Evolutionary conservation across 2,888 invertebrate species (phyloP).

Genomic region (Plebejus anna): DNA sequence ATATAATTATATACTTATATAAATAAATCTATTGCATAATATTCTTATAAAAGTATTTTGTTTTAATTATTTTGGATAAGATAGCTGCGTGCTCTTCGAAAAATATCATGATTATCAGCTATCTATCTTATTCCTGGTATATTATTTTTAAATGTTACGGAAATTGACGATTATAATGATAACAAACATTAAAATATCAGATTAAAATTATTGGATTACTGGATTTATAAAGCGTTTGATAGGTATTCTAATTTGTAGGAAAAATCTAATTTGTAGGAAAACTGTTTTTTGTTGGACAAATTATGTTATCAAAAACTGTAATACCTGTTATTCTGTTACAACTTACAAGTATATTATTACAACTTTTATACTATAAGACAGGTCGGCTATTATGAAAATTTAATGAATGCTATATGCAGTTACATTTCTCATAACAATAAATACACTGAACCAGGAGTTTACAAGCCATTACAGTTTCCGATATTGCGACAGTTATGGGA

Average conservation of each 20-base stretch:
- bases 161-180: not conserved
- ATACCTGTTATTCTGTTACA: not conserved
- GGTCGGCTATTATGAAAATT: conserved; percentile 5
- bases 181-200: no score
- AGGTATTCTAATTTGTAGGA: no score
- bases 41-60: not conserved
- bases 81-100: not conserved
- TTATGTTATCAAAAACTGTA: not conserved
- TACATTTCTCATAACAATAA: conserved; percentile 25
- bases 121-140: not conserved
- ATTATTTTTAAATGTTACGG: not conserved
- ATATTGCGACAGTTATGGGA: not conserved
- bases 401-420: conserved; percentile 15
- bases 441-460: conserved; percentile 3
- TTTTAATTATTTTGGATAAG: not conserved
- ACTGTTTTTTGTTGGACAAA: no score
- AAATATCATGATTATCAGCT: no score
- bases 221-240: no score
- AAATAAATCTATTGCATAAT: not conserved
- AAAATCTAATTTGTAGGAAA: no score
- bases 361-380: not conserved
- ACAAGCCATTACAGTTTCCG: conserved; percentile 24
- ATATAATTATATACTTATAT: not conserved
- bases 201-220: no score
- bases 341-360: not conserved